Evolutionary conservation across 1,140 invertebrate species (phyloP).

Genomic region (Pararge aegeria): DNA sequence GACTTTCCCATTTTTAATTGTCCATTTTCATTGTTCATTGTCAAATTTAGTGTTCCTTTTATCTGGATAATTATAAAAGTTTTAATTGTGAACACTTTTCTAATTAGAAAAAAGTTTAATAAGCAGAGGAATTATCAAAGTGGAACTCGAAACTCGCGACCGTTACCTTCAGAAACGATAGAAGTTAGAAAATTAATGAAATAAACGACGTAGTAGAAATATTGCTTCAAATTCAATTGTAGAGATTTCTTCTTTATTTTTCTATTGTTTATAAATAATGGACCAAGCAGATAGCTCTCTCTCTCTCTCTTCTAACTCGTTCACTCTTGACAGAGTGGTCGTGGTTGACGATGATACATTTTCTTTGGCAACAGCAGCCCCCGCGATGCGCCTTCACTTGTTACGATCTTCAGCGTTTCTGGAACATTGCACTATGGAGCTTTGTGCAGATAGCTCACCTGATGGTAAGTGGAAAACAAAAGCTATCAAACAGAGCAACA

Average conservation of each 20-base stretch:
- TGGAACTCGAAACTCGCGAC: slow-evolving; percentile 3
- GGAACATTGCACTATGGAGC: too few species aligned
- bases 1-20: not conserved
- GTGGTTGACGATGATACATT: too few species aligned
- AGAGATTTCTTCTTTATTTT: not conserved
- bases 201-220: not conserved
- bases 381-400: too few species aligned
- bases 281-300: too few species aligned
- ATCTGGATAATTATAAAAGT: slow-evolving; percentile 8
- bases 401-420: too few species aligned
- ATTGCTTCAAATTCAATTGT: not conserved
- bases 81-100: slow-evolving; percentile 7
- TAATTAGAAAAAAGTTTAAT: slow-evolving; percentile 12
- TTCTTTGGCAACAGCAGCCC: too few species aligned
- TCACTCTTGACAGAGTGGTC: too few species aligned
- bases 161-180: slow-evolving; percentile 6
- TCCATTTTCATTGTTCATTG: slow-evolving; percentile 4
- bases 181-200: slow-evolving; percentile 8
- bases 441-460: too few species aligned
- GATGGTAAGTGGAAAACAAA: too few species aligned
- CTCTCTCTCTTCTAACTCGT: too few species aligned
- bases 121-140: slow-evolving; percentile 9
- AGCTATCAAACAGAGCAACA: too few species aligned
- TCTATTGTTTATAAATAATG: too few species aligned
- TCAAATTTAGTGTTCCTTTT: slow-evolving; percentile 10